phyloP scores from a whole-genome alignment of 2,113 vertebrate genomes.

The Bucco capensis region DNA sequence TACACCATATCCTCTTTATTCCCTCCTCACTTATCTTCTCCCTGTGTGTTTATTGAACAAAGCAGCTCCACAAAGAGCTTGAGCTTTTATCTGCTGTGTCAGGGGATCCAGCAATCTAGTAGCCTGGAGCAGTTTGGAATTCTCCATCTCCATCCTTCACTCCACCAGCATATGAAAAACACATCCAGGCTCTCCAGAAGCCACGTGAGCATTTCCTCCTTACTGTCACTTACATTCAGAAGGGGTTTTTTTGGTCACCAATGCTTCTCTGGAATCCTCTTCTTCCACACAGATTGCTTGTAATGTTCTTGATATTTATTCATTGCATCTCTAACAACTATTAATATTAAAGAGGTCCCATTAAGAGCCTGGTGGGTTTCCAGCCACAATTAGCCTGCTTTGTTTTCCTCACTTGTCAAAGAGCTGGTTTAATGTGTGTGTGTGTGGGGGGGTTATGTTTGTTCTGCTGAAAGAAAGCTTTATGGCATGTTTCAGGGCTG shows the following conservation, averaged over 20 bases:
- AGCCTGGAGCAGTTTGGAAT: background rate
- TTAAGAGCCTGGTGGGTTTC: conserved; percentile 51
- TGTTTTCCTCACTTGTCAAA: conserved; percentile 51
- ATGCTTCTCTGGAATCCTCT: background rate
- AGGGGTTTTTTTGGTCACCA: background rate
- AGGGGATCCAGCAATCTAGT: background rate
- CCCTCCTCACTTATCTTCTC: background rate
- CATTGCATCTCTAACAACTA: conserved; percentile 39
- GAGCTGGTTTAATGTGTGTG: conserved; percentile 37
- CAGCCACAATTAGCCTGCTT: conserved; percentile 12
- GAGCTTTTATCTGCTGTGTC: background rate
- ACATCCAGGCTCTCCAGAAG: background rate
- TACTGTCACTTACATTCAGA: conserved; percentile 4
- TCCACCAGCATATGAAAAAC: background rate
- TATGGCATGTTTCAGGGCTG: conserved; percentile 69
- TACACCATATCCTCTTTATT: background rate
- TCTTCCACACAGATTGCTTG: background rate
- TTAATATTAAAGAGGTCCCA: conserved; percentile 43
- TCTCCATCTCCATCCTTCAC: background rate
- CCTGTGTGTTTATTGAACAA: background rate
- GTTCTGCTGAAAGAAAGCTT: conserved; percentile 61
- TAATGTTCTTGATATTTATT: conserved; percentile 1
- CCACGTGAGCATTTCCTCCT: background rate
- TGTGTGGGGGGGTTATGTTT: conserved; percentile 62
- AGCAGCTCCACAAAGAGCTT: background rate